Evolutionary conservation across 1,140 invertebrate genomes (phyloP).

Genomic region (Polyergus mexicanus): DNA sequence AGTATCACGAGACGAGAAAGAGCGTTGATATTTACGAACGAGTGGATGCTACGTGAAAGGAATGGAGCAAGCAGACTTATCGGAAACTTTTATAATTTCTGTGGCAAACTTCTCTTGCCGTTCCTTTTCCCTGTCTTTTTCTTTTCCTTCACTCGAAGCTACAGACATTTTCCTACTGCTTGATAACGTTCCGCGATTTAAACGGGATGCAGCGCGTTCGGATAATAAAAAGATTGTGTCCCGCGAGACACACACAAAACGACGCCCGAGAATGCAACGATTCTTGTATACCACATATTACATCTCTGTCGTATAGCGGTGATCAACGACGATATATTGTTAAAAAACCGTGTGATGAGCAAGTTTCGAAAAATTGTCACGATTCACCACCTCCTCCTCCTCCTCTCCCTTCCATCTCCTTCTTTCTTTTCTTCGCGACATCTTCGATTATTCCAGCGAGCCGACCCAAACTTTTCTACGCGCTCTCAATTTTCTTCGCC

Average conservation of each 20-base stretch:
- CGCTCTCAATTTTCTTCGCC: constrained; percentile 42
- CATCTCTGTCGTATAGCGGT: not conserved
- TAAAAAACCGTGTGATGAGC: not conserved
- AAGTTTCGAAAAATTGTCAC: constrained; percentile 53
- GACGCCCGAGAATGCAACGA: not conserved
- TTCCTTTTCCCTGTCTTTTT: not conserved
- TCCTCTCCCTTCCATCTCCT: not conserved
- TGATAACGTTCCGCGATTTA: constrained; percentile 33
- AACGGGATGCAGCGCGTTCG: not conserved
- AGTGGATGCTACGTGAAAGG: constrained; percentile 53
- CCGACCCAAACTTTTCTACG: constrained; percentile 27
- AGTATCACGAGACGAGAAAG: constrained; percentile 34
- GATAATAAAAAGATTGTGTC: constrained; percentile 33
- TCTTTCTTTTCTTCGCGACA: constrained; percentile 19
- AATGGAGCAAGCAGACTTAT: constrained; percentile 24
- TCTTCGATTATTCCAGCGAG: constrained; percentile 40
- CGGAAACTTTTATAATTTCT: constrained; percentile 52
- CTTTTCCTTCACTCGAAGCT: not conserved
- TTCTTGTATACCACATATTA: constrained; percentile 17
- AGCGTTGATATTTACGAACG: constrained; percentile 54
- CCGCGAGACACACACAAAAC: not conserved
- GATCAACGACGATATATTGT: not conserved
- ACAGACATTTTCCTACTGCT: constrained; percentile 20
- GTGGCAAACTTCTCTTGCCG: not conserved
- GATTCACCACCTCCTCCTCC: not conserved